Percentiles rank a stretch among this genome's conserved stretches.
Conservation (phyloP, 1,140 invertebrate species). For the Episyrphus balteatus region DNA sequence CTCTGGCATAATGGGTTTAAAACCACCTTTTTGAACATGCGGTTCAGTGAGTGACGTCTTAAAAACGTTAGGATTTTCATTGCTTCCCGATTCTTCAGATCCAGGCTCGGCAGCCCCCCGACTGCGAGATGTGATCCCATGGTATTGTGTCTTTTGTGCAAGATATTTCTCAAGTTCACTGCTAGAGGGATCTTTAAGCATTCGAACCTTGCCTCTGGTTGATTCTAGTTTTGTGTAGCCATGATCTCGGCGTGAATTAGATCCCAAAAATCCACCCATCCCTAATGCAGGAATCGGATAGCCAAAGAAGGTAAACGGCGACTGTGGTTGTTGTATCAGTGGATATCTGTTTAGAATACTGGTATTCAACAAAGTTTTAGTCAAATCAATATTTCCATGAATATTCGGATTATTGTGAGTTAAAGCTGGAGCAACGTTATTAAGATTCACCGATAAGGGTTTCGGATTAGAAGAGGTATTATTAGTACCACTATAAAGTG, state of each 20-base stretch:
- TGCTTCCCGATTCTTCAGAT: constrained; percentile 32
- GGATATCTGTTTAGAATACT: constrained; percentile 41
- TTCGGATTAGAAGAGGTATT: constrained; percentile 21
- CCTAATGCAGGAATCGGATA: constrained; percentile 61
- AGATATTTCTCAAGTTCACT: constrained; percentile 35
- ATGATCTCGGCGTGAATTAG: constrained; percentile 24
- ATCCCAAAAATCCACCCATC: constrained; percentile 29
- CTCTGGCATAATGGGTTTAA: constrained; percentile 56
- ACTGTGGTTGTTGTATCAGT: constrained; percentile 33
- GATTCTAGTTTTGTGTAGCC: constrained; percentile 18
- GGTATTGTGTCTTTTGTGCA: constrained; percentile 11
- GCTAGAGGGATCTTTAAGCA: constrained; percentile 30
- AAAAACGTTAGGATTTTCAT: constrained; percentile 31
- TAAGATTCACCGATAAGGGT: constrained; percentile 32
- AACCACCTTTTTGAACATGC: constrained; percentile 58
- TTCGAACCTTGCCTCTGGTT: constrained; percentile 28
- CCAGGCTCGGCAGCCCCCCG: constrained; percentile 33
- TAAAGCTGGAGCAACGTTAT: constrained; percentile 10
- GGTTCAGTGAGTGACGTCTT: constrained; percentile 44
- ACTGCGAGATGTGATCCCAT: constrained; percentile 13
- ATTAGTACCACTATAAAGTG: constrained; percentile 32
- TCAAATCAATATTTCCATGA: constrained; percentile 41
- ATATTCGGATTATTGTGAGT: constrained; percentile 1
- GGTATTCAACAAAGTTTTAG: constrained; percentile 52
- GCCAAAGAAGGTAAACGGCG: constrained; percentile 71